Conservation (phyloP, 2,113 vertebrate genomes). For the Ranitomeya variabilis region DNA sequence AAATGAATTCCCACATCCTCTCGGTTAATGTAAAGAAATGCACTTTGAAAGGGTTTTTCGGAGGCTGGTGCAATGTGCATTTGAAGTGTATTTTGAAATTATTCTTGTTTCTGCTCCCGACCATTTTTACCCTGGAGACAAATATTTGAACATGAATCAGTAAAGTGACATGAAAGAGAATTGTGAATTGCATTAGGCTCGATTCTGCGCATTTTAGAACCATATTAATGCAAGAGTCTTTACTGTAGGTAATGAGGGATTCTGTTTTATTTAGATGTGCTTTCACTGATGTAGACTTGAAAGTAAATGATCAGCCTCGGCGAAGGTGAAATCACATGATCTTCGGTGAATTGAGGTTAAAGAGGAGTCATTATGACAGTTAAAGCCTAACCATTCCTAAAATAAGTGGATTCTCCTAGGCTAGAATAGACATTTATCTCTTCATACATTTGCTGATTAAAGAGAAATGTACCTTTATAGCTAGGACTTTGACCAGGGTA, state of each 20-base stretch:
- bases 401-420: not conserved
- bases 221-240: not conserved
- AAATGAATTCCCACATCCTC: conserved; percentile 45
- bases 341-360: not conserved
- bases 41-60: conserved; percentile 33
- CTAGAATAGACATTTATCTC: not conserved
- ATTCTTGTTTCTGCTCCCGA: conserved; percentile 31
- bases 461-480: not conserved
- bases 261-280: conserved; percentile 23
- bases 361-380: not conserved
- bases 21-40: conserved; percentile 44
- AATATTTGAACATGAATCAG: conserved; percentile 49
- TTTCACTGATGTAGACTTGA: not conserved
- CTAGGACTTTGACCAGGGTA: not conserved
- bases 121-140: conserved; percentile 39
- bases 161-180: conserved; percentile 47
- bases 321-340: not conserved
- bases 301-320: not conserved
- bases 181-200: conserved; percentile 26
- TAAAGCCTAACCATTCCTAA: not conserved
- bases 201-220: conserved; percentile 28
- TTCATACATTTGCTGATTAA: not conserved
- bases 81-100: conserved; percentile 42
- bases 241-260: conserved; percentile 7
- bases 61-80: not conserved